phyloP scores from a whole-genome alignment of 2,888 invertebrate species.

The Lithodes maja region DNA sequence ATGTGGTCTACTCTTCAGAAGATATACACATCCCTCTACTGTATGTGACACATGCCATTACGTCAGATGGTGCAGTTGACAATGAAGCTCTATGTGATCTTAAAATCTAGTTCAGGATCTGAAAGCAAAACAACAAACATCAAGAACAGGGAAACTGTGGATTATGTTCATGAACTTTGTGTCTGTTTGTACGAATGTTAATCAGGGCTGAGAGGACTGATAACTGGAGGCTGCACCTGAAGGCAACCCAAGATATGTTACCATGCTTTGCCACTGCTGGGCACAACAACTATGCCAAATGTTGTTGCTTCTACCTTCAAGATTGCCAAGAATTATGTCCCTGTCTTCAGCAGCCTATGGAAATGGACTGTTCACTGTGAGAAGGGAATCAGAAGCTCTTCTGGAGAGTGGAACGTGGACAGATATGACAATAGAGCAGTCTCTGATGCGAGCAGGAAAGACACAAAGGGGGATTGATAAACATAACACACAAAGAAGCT shows the following conservation, averaged over 20 bases:
- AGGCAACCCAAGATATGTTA: slow-evolving; percentile 10
- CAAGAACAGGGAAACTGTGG: slow-evolving; percentile 14
- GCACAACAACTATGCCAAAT: slow-evolving; percentile 15
- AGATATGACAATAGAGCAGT: background rate
- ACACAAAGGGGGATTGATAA: background rate
- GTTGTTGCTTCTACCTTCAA: background rate
- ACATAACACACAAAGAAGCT: background rate
- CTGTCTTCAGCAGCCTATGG: background rate
- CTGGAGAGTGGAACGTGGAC: background rate
- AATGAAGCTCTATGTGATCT: background rate
- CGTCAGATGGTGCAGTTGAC: background rate
- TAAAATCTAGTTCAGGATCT: background rate
- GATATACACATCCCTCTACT: background rate
- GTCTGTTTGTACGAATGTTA: background rate
- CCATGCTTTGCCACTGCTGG: slow-evolving; percentile 10
- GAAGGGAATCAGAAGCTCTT: background rate
- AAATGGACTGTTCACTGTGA: background rate
- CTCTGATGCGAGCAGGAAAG: background rate
- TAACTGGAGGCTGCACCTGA: background rate
- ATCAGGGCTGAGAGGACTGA: slow-evolving; percentile 1
- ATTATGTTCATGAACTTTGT: slow-evolving; percentile 16
- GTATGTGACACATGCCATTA: background rate
- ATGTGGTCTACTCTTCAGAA: background rate
- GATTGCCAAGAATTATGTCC: slow-evolving; percentile 5
- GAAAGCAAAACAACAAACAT: background rate